Conservation (phyloP, 2,797 vertebrate genomes). For the Tangara arthus region DNA sequence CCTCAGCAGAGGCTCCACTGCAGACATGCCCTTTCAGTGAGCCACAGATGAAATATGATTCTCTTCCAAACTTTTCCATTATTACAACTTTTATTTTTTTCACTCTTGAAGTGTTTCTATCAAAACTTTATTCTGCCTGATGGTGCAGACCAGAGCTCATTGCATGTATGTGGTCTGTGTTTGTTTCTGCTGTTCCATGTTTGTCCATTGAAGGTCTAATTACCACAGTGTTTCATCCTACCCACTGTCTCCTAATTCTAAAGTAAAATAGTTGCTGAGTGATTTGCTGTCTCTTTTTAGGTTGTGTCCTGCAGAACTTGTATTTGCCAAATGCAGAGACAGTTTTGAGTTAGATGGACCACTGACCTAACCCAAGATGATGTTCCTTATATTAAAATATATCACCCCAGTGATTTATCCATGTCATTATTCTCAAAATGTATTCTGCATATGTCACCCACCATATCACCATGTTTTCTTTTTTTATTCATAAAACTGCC, state of each 20-base stretch:
- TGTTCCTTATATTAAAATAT: not conserved
- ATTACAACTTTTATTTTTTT: not conserved
- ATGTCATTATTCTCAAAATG: not conserved
- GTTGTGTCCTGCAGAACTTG: not conserved
- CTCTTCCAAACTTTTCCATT: not conserved
- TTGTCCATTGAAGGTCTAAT: not conserved
- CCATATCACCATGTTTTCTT: not conserved
- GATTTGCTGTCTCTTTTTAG: not conserved
- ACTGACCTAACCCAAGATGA: not conserved
- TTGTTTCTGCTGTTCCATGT: not conserved
- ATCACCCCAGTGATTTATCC: not conserved
- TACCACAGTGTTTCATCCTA: not conserved
- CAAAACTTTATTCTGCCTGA: not conserved
- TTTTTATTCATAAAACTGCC: not conserved
- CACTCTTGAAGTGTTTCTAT: not conserved
- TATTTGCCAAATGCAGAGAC: not conserved
- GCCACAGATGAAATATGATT: not conserved
- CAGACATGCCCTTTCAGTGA: not conserved
- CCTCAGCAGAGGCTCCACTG: not conserved
- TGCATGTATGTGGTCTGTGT: rapidly evolving
- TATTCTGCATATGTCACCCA: not conserved
- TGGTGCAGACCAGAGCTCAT: not conserved
- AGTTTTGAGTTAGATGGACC: not conserved
- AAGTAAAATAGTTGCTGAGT: not conserved
- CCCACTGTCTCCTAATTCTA: not conserved